Evolutionary conservation across 2,797 vertebrate genomes (phyloP), one percentile per base, ranked within the genome.

Genomic region (Hoplostethus mediterraneus): DNA sequence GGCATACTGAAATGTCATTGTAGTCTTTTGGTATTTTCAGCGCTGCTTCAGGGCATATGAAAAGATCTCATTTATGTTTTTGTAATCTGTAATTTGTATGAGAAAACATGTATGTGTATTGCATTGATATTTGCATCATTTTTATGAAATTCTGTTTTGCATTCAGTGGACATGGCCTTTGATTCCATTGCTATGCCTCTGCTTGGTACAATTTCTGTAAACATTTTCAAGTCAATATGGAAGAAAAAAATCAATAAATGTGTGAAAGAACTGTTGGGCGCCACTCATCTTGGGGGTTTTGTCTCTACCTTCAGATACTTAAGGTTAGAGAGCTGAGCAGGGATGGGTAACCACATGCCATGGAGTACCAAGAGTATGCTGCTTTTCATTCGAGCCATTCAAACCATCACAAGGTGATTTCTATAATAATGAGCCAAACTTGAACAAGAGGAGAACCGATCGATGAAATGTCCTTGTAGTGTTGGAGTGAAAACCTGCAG

Each of bases 11-110:
- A 81, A 84, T 81, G 62, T 84, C 78, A 64, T 78, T 52, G 78
- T 89, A 76, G 58, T 75, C 75, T 44, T 81, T 84, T 67, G 90
- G 83, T 90, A 63, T 73, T 86, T 87, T 89, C 87, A 85, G 87
- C 75, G 75, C 81, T 67, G 87, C 90, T 91, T 88, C 87, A 84
- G 87, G 87, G 83, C 84, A 81, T 73, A 85, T 67, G 67, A 89
- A 84, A 88, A 90, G 45, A 77, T 90, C 84, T 90, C 78, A 81
- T 92, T 91, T 93, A 90, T 89, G 85, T 93, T 94, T 93, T 94
- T 93, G 88, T 91, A 94, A 91, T 83, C 84, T 92, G 92, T 94
- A 89, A 93, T 95, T 95, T 95, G 91, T 95, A 94, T 84, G 86
- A 87, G 64, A 88, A 88, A 85, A 85, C 83, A 79, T 80, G 84